A percentile compares a stretch with the other conserved stretches of the same genome.
Conservation (phyloP, 1,140 invertebrate species). For the Bombus waltoni region DNA sequence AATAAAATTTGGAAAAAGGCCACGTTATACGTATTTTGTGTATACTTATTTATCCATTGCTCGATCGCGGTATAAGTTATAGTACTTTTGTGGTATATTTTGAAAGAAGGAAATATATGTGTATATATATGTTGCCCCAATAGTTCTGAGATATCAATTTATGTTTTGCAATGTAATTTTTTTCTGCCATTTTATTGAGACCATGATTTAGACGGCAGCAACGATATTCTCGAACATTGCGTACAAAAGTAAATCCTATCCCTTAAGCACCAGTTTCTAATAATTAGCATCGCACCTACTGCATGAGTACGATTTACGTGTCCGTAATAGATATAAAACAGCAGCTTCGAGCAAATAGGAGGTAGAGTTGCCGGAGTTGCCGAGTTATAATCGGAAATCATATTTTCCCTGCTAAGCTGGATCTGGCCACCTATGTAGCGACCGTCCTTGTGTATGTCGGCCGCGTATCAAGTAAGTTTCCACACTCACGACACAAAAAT, state of each 20-base stretch:
- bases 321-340: slow-evolving; percentile 69
- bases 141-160: not conserved
- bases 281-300: slow-evolving; percentile 64
- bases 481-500: slow-evolving; percentile 25
- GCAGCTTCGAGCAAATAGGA: slow-evolving; percentile 69
- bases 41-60: too few relatives aligned
- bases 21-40: too few relatives aligned
- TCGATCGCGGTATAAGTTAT: too few relatives aligned
- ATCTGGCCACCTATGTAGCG: slow-evolving; percentile 73
- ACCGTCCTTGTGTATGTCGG: slow-evolving; percentile 72
- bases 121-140: too few relatives aligned
- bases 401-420: slow-evolving; percentile 76
- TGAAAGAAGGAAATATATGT: too few relatives aligned
- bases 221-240: slow-evolving; percentile 24
- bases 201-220: slow-evolving; percentile 9
- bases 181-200: not conserved
- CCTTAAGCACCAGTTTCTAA: slow-evolving; percentile 51
- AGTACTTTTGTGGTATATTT: too few relatives aligned
- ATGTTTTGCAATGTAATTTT: not conserved
- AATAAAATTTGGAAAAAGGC: too few relatives aligned
- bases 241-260: slow-evolving; percentile 19
- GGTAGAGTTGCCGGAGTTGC: slow-evolving; percentile 68
- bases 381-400: slow-evolving; percentile 76
- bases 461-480: slow-evolving; percentile 74
- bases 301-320: slow-evolving; percentile 69